Percentiles rank a stretch among this genome's conserved stretches.
These are phyloP conservation scores for Leguminivora glycinivorella DNA, from an alignment of 1,140 invertebrate genomes.

Conservation along the genomic window DNA sequence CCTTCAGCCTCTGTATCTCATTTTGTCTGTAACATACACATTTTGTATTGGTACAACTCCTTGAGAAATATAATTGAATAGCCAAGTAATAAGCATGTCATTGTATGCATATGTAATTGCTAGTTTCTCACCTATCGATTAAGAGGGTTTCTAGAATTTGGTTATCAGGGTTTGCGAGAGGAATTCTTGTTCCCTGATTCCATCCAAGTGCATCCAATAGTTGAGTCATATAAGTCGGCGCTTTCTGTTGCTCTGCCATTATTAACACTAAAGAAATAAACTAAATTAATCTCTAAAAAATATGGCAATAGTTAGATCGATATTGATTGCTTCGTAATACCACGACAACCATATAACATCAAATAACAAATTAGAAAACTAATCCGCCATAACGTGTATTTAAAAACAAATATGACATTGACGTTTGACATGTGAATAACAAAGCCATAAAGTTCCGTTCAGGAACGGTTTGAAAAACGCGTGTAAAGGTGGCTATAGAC, in stretches of 20 bases:
- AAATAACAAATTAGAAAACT: neutral
- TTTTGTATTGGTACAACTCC: neutral
- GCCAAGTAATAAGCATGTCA: slow-evolving; percentile 7
- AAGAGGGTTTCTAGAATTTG: slow-evolving; percentile 80
- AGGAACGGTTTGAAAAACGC: too few relatives aligned
- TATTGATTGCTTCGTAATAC: neutral
- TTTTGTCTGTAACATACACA: slow-evolving; percentile 60
- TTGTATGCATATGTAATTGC: neutral
- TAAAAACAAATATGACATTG: neutral
- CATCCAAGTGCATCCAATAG: slow-evolving; percentile 85
- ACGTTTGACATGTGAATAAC: neutral
- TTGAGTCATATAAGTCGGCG: slow-evolving; percentile 78
- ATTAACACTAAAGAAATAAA: slow-evolving; percentile 30
- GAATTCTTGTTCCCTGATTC: slow-evolving; percentile 85
- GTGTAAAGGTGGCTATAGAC: too few relatives aligned
- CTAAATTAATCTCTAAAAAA: slow-evolving; percentile 33
- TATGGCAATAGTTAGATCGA: slow-evolving; percentile 28
- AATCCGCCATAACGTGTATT: neutral
- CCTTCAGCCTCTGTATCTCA: slow-evolving; percentile 70
- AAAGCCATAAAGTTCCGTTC: too few relatives aligned
- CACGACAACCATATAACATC: slow-evolving; percentile 15
- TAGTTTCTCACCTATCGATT: slow-evolving; percentile 55
- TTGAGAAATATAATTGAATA: neutral
- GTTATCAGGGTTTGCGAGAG: slow-evolving; percentile 86
- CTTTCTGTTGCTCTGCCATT: slow-evolving; percentile 49